phyloP scores from a whole-genome alignment of 2,113 vertebrate species.

The Phalacrocorax carbo region DNA sequence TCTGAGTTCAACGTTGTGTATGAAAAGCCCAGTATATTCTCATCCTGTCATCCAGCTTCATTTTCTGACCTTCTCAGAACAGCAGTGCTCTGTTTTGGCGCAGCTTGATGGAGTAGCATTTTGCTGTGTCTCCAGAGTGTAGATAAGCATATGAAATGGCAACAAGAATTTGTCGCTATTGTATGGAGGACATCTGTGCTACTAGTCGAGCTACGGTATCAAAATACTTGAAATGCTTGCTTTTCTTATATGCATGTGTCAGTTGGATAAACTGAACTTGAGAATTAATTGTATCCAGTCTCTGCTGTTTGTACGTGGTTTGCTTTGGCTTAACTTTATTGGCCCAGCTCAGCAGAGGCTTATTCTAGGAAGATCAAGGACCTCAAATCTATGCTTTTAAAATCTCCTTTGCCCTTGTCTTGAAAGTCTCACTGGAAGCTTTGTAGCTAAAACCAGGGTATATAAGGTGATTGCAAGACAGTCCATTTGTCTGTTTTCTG shows the following conservation, averaged over 20 bases:
- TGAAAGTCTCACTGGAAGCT: not conserved
- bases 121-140: not conserved
- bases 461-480: not conserved
- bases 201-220: not conserved
- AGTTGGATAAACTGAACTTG: not conserved
- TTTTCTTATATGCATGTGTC: not conserved
- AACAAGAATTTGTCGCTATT: slow-evolving; percentile 15
- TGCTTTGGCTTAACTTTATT: slow-evolving; percentile 38
- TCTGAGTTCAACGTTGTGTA: not conserved
- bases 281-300: not conserved
- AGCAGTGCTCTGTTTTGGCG: not conserved
- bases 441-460: not conserved
- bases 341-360: slow-evolving; percentile 4
- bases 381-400: slow-evolving; percentile 36
- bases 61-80: not conserved
- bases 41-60: not conserved
- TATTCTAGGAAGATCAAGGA: slow-evolving; percentile 50
- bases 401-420: slow-evolving; percentile 45
- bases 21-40: not conserved
- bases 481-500: not conserved
- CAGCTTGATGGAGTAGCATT: not conserved
- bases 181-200: slow-evolving; percentile 3
- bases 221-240: slow-evolving; percentile 3
- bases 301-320: not conserved
- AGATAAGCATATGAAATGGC: not conserved